Conservation (phyloP, 2,888 invertebrate species). For the Achlya flavicornis region DNA sequence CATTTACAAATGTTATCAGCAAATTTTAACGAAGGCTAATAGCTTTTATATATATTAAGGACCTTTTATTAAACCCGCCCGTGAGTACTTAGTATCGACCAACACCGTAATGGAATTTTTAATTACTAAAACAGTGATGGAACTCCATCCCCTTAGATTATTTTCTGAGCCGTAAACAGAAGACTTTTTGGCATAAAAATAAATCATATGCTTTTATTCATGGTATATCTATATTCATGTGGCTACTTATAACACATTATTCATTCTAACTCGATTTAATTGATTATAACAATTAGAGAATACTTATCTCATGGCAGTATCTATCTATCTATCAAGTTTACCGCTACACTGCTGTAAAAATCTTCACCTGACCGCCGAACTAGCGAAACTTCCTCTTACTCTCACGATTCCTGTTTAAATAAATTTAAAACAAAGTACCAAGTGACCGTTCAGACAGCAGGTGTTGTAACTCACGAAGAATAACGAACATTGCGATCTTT, state of each 20-base stretch:
- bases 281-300: too few relatives aligned
- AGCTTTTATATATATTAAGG: conserved; percentile 16
- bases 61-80: background rate
- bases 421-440: conserved; percentile 30
- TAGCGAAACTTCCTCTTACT: conserved; percentile 24
- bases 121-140: background rate
- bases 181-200: background rate
- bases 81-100: conserved; percentile 16
- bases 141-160: background rate
- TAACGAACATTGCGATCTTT: too few relatives aligned
- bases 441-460: conserved; percentile 18
- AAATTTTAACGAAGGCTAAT: conserved; percentile 18
- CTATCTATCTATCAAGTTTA: background rate
- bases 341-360: background rate
- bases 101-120: conserved; percentile 13
- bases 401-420: conserved; percentile 28
- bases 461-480: background rate
- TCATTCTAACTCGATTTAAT: background rate
- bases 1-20: conserved; percentile 22
- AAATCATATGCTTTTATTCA: too few relatives aligned
- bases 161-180: background rate
- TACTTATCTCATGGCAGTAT: background rate
- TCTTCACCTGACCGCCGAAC: background rate
- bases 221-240: too few relatives aligned
- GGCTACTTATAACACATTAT: too few relatives aligned